Base-by-base conservation (phyloP, 2,113 vertebrate genomes). In the Lonchura striata region DNA sequence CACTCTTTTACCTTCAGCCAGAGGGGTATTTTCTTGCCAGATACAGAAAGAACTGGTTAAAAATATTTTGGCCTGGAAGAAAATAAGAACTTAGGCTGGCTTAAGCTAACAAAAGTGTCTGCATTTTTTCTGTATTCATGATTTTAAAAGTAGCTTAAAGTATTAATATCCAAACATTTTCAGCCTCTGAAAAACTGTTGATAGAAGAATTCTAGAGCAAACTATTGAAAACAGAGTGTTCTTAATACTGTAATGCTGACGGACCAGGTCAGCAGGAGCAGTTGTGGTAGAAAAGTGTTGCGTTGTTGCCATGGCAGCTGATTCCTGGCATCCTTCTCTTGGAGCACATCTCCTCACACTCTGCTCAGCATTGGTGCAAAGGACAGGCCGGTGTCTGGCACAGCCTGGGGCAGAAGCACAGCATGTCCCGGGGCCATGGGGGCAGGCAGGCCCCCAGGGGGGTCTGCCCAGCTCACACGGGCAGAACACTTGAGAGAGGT, bases 101-200 rank as follows among this genome's bases (percentile, higher is more conserved):
- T 94, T 96, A 94, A 88, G 49, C 68, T 65, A 95, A 94, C 88
- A 90, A 82, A 76, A 81, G 10, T 42, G 79, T 69, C 88, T 94
- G 89, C 76, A 71, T 77, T 91, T 95, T 92, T 96, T 80, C 76
- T 88, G 70, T 78, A 79, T 56, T 90, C 56, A 20, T 83, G 91
- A 93, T 80, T 95, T 74, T 37, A 57, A 88, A 94, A 95, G 86
- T 66, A 86, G 87, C 91, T 93, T 84, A 89, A 69, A 75, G 71
- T 85, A 92, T 91, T 96, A 95, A 84, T 65, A 90, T n/a, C 37
- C 66, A 63, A 76, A 66, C 7, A 85, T 69, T 90, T 83, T 52
- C 66, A 72, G 54, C n/a, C 69, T 50, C 41, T 41, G 59, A 61
- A 76, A 94, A 96, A 31, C 68, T 56, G 54, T n/a, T 75, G 50